Evolutionary conservation across 2,888 invertebrate genomes (phyloP), one percentile per base, ranked within the genome.

Genomic region (Sepioteuthis lessoniana): DNA sequence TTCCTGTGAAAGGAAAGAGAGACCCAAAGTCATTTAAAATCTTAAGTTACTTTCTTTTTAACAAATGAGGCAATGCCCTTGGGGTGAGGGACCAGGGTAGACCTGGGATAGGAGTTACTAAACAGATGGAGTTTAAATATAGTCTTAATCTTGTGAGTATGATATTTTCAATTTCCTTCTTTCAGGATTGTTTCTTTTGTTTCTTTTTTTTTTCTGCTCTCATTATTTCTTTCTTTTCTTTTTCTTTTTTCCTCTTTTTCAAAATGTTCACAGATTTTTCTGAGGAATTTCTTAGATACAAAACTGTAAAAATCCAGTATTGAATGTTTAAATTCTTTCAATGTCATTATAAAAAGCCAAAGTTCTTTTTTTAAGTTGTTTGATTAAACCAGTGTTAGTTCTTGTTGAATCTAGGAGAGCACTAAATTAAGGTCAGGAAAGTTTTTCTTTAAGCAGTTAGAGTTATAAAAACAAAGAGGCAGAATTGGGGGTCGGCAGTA

Each of bases 1-100:
- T 35, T 76, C n/a, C 76, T 76, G n/a, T 76, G 76, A 76, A 76
- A 76, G 76, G 76, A 76, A 76, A 16, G n/a, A 55, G 55, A 35
- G 76, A 76, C n/a, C 76, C n/a, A 76, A 4, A 35, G 16, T 35
- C 76, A 76, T 35, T 76, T 76, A 76, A 76, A 76, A 76, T 76
- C 76, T 76, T 76, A 76, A 76, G 76, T 76, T 76, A 76, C 76
- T 76, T 76, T 76, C 35, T 76, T 76, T 76, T 76, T 76, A 35
- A n/a, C 76, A 76, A 76, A 35, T 76, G n/a, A 31, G 8, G 19
- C 8, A 76, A 76, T 76, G n/a, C n/a, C 76, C 76, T 76, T 13
- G 76, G n/a, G 76, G 76, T 76, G 76, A 76, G 76, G 76, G n/a
- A 76, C 76, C 35, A 76, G 35, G 76, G n/a, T 76, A n/a, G n/a